Evolutionary conservation across 2,888 invertebrate species (phyloP), one percentile per base, ranked within the genome.

Genomic region (Euzetes globulus): DNA sequence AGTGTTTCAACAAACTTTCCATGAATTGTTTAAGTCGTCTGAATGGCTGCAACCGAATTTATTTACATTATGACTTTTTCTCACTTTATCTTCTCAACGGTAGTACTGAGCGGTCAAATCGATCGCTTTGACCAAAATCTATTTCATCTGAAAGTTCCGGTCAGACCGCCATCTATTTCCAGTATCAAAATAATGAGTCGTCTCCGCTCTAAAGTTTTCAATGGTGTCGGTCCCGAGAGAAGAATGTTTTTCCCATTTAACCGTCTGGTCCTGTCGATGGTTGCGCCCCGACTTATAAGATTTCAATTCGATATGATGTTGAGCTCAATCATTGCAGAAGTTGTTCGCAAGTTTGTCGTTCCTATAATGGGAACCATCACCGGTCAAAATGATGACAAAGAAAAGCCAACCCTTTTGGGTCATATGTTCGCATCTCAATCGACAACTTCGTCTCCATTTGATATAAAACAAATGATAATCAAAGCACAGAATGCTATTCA

Each of bases 221-320:
- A 22, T 27, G 27, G 70, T 47, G n/a, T 47, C 13, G 70, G 70
- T 19, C 70, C 75, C 15, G 72, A 76, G 15, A 68, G 76, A 19
- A 65, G 76, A 60, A 50, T 76, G 27, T 70, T 76, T 29, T 73
- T 70, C 45, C 75, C 76, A 29, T 71, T 76, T 17, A 76, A 76
- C 58, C 68, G 72, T 17, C 65, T 76, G 9, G n/a, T 76, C 4
- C 45, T 76, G 5, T 72, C 75, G 9, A 37, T 76, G 41, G n/a
- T 76, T 0, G 76, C 75, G 7, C 76, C 76, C n/a, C 58, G 75
- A 22, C 50, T 76, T 19, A 73, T 76, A 71, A 50, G 75, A 27
- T 75, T 65, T 33, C 76, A 76, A 25, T 73, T 76, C 13, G 76
- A 76, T 73, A 72, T 76, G 75, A 75, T 76, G 75, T 33, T 76